Evolutionary conservation across 2,888 invertebrate genomes (phyloP).

Genomic region (Melikaiella ostensackeni): DNA sequence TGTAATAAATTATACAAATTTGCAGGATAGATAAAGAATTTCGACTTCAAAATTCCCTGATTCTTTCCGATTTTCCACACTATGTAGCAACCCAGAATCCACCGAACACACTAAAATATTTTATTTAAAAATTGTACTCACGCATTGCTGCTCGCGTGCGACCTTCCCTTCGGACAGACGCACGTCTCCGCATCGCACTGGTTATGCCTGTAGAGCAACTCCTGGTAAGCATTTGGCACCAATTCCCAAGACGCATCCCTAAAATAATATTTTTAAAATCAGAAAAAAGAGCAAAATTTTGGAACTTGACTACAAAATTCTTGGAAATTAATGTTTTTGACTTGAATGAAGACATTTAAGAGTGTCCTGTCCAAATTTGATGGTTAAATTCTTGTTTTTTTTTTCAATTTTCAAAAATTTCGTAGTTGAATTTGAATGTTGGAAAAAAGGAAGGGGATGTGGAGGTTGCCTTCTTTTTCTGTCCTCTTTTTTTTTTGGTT

Average conservation of each 20-base stretch:
- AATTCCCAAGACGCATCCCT: conserved; percentile 92
- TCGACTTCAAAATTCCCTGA: background rate
- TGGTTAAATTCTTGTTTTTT: too few relatives aligned
- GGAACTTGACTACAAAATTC: background rate
- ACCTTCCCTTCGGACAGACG: conserved; percentile 80
- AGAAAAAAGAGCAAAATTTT: background rate
- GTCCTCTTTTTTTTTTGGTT: too few relatives aligned
- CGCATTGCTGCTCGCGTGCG: conserved; percentile 75
- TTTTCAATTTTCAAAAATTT: too few relatives aligned
- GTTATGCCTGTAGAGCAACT: conserved; percentile 82
- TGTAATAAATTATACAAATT: background rate
- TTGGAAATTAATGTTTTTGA: too few relatives aligned
- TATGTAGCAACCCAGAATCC: background rate
- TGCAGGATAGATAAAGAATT: background rate
- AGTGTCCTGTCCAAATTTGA: too few relatives aligned
- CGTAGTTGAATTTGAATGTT: too few relatives aligned
- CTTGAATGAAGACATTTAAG: too few relatives aligned
- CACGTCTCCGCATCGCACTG: conserved; percentile 82
- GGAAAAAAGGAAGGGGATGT: too few relatives aligned
- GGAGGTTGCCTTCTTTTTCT: too few relatives aligned
- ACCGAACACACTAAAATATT: background rate
- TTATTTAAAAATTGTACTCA: conserved; percentile 59
- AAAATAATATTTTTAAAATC: conserved; percentile 27
- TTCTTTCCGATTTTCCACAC: background rate
- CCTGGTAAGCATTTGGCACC: conserved; percentile 86